Conservation (phyloP, 2,888 invertebrate genomes). For the Corythucha ciliata region DNA sequence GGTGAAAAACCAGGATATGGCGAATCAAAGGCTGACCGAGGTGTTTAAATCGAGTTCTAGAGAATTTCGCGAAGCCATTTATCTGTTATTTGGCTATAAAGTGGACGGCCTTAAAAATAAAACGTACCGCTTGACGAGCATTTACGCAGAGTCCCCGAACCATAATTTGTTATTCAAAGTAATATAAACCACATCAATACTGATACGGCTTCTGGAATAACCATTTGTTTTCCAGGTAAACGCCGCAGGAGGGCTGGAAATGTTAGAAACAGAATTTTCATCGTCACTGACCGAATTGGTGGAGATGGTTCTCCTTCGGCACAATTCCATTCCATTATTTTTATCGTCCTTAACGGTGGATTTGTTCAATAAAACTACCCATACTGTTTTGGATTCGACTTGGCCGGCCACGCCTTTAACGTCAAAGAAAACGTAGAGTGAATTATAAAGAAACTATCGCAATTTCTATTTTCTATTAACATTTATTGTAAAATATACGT, state of each 20-base stretch:
- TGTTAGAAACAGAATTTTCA: slow-evolving; percentile 78
- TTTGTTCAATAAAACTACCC: slow-evolving; percentile 65
- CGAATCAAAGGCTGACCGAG: slow-evolving; percentile 63
- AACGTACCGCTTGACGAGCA: slow-evolving; percentile 62
- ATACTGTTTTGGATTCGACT: not conserved
- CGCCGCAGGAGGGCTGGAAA: slow-evolving; percentile 63
- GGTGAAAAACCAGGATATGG: slow-evolving; percentile 54
- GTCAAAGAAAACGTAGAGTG: no score
- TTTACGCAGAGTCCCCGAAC: slow-evolving; percentile 76
- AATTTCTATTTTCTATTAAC: no score
- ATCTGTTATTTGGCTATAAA: slow-evolving; percentile 79
- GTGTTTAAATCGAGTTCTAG: slow-evolving; percentile 73
- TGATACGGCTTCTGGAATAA: no score
- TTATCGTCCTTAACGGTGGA: slow-evolving; percentile 76
- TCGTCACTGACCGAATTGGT: slow-evolving; percentile 61
- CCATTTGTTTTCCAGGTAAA: slow-evolving; percentile 49
- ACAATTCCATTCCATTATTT: slow-evolving; percentile 81
- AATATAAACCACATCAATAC: not conserved
- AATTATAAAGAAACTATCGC: no score
- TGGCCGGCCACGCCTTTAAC: no score
- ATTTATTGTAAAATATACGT: no score
- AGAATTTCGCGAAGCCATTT: slow-evolving; percentile 80
- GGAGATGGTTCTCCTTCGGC: slow-evolving; percentile 64
- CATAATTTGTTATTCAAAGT: slow-evolving; percentile 69
- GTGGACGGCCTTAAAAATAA: slow-evolving; percentile 55